Evolutionary conservation across 2,888 invertebrate genomes (phyloP).

Genomic region (Trileptium ribeirensis): DNA sequence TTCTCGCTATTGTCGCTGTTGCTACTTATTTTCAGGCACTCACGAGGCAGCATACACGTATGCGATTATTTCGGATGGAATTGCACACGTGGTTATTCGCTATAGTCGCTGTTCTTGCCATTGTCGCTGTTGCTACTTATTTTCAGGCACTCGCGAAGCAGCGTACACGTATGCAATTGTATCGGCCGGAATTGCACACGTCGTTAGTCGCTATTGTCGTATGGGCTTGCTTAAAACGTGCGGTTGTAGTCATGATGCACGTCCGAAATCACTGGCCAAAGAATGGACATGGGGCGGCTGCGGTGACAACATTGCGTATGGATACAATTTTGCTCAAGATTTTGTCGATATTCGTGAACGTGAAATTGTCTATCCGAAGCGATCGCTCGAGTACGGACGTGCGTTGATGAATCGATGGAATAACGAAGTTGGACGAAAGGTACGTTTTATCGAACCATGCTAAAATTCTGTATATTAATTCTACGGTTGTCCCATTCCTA

Average conservation of each 20-base stretch:
- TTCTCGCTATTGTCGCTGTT: not conserved
- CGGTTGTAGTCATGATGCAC: constrained; percentile 72
- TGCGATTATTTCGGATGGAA: constrained; percentile 60
- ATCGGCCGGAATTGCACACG: constrained; percentile 67
- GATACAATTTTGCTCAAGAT: constrained; percentile 87
- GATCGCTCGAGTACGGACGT: constrained; percentile 68
- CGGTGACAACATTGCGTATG: constrained; percentile 91
- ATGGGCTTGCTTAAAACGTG: constrained; percentile 82
- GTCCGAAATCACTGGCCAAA: constrained; percentile 73
- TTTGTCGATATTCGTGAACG: constrained; percentile 85
- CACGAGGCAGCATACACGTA: constrained; percentile 60
- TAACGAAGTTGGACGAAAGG: constrained; percentile 93
- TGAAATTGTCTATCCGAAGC: constrained; percentile 68
- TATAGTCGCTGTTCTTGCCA: constrained; percentile 63
- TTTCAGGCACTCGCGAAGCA: constrained; percentile 58
- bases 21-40: constrained; percentile 52
- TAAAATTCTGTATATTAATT: too few relatives aligned
- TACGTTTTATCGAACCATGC: too few relatives aligned
- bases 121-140: too few relatives aligned
- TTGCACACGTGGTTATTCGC: constrained; percentile 76
- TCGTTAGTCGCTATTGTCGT: constrained; percentile 79
- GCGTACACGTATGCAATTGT: constrained; percentile 60
- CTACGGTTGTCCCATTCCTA: too few relatives aligned
- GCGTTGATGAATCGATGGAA: constrained; percentile 94
- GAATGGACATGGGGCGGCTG: constrained; percentile 99